Evolutionary conservation across 2,113 vertebrate genomes (phyloP), one percentile per base, ranked within the genome.

Genomic region (Ursus arctos): DNA sequence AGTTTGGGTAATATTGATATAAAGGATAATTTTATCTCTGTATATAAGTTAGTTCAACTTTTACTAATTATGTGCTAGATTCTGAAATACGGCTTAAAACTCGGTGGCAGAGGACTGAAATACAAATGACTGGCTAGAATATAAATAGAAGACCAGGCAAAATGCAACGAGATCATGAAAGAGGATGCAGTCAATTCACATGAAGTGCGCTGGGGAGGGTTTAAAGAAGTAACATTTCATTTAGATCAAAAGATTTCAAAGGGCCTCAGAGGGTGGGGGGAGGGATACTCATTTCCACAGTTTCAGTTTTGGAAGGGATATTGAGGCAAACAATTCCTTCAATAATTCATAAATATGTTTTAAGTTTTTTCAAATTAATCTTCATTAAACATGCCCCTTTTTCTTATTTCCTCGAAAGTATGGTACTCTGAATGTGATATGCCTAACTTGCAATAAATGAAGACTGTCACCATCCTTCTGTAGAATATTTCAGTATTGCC

Each of bases 201-300:
- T 4, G 36, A 59, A 36, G 14, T 26, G 6, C 19, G 28, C 2
- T 61, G 14, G 65, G 22, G 7, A 94, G 13, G 3, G 2, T 67
- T 84, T 81, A 57, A 86, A 91, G 28, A 82, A 26, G 19, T 6
- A 4, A 2, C n/a, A 49, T 79, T 82, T 79, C n/a, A n/a, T 61
- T 77, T 51, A 76, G 31, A 90, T 14, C 11, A 47, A 88, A 97
- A 63, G 8, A 74, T 14, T 12, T 82, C 63, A 49, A 87, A 95
- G 7, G 40, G 2, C 10, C 6, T 43, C n/a, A 6, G 21, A 49
- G 22, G 7, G 5, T n/a, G 26, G 7, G 0, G 6, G 26, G 4
- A 7, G 12, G 33, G 31, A 2, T 21, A 82, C 8, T 74, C 9
- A 13, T 63, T 67, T 47, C 71, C 4, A 91, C 1, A 69, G 36